Conservation (phyloP, 2,888 invertebrate genomes). For the Arctia plantaginis region DNA sequence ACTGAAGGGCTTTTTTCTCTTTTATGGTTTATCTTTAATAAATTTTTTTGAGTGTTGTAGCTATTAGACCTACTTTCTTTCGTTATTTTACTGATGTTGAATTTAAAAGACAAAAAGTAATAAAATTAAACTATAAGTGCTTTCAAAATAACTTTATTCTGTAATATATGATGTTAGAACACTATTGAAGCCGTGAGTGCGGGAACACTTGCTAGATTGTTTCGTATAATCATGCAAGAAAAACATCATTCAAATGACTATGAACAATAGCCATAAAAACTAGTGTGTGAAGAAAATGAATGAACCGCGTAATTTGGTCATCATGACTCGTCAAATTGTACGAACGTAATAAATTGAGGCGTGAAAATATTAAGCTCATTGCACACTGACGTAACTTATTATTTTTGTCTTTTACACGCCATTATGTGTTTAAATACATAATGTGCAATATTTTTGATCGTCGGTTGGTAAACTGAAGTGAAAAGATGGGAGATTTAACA, state of each 20-base stretch:
- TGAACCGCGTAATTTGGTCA: conserved; percentile 35
- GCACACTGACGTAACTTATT: background rate
- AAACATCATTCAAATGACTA: background rate
- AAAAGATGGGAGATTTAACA: too few species aligned
- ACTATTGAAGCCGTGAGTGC: background rate
- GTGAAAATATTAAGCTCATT: conserved; percentile 2
- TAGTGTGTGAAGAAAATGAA: conserved; percentile 36
- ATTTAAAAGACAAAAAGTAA: too few species aligned
- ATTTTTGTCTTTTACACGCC: background rate
- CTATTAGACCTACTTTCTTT: too few species aligned
- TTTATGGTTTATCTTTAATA: too few species aligned
- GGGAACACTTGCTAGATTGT: background rate
- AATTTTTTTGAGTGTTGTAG: too few species aligned
- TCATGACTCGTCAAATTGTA: conserved; percentile 28
- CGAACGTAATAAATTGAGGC: conserved; percentile 13
- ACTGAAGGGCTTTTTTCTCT: too few species aligned
- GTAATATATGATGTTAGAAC: background rate
- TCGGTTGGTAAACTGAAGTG: background rate
- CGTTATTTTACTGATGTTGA: too few species aligned
- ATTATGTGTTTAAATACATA: background rate
- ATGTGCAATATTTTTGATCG: background rate
- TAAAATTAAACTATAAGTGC: too few species aligned
- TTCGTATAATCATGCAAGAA: conserved; percentile 1
- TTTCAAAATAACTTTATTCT: too few species aligned
- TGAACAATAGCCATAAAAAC: conserved; percentile 16